Base-by-base conservation (phyloP, 2,797 vertebrate species). In the Acridotheres tristis region DNA sequence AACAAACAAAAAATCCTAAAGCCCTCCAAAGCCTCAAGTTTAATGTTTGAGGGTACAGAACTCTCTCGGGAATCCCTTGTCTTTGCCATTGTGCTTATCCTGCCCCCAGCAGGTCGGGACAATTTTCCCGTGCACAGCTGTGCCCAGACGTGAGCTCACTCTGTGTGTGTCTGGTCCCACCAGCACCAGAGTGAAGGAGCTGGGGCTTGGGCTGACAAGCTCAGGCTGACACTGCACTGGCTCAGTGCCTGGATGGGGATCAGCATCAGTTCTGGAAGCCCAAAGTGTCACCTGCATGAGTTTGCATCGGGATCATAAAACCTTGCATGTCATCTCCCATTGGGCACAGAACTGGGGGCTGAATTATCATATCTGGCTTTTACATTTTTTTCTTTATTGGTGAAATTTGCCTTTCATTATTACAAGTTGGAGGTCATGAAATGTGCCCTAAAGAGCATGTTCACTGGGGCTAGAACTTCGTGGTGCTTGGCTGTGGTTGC, bases 371-470 rank as follows among this genome's bases (percentile, higher is more conserved):
- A 25, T 30, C 40, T 77, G 45, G 20, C 19, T 75, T 92, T 85
- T 62, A 74, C 18, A 11, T 77, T 59, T 82, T 69, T 67, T 75
- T 77, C 66, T 58, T 89, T 51, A 61, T 2, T 72, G 61, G 14
- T 71, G 72, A 72, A 88, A 90, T 77, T 90, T 80, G 30, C 51
- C 75, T 78, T 90, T 92, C 16, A 3, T 85, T 94, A 50, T 85
- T 75, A 59, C 3, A 3, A 77, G 27, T 34, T 79, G 29, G 47
- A 77, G 55, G 29, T 47, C 91, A 30, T 62, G 62, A 72, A 90
- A 65, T 53, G 32, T 68, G 47, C 22, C n/a, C 57, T 87, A 38
- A 42, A 58, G 78, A 89, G 29, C 0, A 0, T 50, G 10, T 71
- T 94, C 42, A 27, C 27, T 43, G 42, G 7, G 32, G 38, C 61